Percentiles rank a stretch among this genome's conserved stretches.
phyloP scores from a whole-genome alignment of 2,797 vertebrate genomes.

The Chrosomus eos region DNA sequence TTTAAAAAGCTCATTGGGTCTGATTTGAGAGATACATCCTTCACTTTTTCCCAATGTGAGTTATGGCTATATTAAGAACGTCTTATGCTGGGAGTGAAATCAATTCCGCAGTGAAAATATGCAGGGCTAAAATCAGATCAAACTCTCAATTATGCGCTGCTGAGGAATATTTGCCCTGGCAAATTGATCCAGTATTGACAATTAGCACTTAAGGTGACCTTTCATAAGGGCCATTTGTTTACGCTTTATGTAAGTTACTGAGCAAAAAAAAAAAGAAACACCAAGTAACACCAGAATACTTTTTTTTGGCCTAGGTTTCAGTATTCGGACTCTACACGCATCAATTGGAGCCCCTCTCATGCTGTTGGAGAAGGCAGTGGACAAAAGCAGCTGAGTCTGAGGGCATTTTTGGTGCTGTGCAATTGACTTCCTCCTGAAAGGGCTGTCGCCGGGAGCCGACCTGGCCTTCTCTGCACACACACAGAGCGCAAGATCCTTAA shows the following conservation, averaged over 20 bases:
- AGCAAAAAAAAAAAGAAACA: background rate
- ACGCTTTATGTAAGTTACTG: slow-evolving; percentile 66
- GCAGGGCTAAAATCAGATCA: slow-evolving; percentile 80
- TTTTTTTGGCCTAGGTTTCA: background rate
- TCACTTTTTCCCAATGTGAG: slow-evolving; percentile 70
- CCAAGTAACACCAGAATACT: background rate
- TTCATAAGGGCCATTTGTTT: slow-evolving; percentile 77
- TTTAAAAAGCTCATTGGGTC: slow-evolving; percentile 64
- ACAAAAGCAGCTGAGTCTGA: slow-evolving; percentile 58
- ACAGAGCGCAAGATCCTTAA: slow-evolving; percentile 38
- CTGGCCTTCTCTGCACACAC: slow-evolving; percentile 55
- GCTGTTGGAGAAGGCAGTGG: slow-evolving; percentile 57
- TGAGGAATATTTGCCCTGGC: slow-evolving; percentile 78
- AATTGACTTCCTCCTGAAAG: slow-evolving; percentile 62
- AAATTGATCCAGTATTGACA: slow-evolving; percentile 80
- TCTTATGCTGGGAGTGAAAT: slow-evolving; percentile 77
- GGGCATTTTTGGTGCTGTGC: slow-evolving; percentile 57
- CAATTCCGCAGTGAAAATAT: slow-evolving; percentile 76
- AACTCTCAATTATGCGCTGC: slow-evolving; percentile 77
- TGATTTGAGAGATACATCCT: slow-evolving; percentile 73
- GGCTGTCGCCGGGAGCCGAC: slow-evolving; percentile 44
- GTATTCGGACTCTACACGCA: slow-evolving; percentile 53
- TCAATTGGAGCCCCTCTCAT: slow-evolving; percentile 56
- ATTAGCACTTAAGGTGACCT: slow-evolving; percentile 82
- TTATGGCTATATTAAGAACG: slow-evolving; percentile 83